phyloP scores from a whole-genome alignment of 2,113 vertebrate species.

The Ancistrus triradiatus region DNA sequence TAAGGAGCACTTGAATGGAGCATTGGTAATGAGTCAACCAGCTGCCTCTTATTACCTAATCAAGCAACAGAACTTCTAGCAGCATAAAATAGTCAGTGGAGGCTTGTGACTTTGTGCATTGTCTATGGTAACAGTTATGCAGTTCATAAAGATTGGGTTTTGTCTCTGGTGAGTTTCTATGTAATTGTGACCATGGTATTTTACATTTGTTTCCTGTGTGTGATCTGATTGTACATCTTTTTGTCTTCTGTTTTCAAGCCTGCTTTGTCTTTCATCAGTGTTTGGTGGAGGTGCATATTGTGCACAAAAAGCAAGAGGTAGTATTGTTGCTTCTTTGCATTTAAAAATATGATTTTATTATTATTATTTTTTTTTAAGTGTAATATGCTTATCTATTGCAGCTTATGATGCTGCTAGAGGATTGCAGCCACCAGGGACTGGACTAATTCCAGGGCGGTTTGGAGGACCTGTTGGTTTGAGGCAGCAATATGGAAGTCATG shows the following conservation, averaged over 20 bases:
- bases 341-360: background rate
- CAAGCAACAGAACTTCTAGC: constrained; percentile 29
- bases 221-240: constrained; percentile 38
- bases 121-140: constrained; percentile 24
- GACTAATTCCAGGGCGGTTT: background rate
- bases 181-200: constrained; percentile 14
- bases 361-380: background rate
- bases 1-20: background rate
- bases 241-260: background rate
- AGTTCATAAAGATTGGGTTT: constrained; percentile 13
- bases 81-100: background rate
- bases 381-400: background rate
- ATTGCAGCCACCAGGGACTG: background rate
- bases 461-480: background rate
- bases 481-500: background rate
- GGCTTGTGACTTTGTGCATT: background rate
- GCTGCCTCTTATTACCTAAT: constrained; percentile 61
- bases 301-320: constrained; percentile 56
- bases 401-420: background rate
- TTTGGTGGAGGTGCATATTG: constrained; percentile 58
- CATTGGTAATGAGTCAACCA: constrained; percentile 50
- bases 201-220: constrained; percentile 7
- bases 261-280: too few species aligned
- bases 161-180: constrained; percentile 47
- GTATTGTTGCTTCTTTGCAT: constrained; percentile 6